Percentiles rank a stretch among this genome's conserved stretches.
phyloP scores from a whole-genome alignment of 2,888 invertebrate genomes.

The Emmelina monodactyla region DNA sequence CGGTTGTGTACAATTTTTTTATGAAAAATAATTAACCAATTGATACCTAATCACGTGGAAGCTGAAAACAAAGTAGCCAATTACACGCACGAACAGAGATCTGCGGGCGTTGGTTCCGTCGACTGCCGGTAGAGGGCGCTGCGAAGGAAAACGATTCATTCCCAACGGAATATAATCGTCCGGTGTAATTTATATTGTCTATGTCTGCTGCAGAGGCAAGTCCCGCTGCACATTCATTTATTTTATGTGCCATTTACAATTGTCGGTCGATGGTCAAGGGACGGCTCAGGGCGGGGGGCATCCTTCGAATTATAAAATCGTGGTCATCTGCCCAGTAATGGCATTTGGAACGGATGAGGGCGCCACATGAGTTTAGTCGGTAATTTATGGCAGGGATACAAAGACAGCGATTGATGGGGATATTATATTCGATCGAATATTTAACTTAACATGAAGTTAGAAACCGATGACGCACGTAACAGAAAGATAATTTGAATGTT shows the following conservation, averaged over 20 bases:
- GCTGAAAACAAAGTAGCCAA: constrained; percentile 40
- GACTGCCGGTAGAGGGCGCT: constrained; percentile 41
- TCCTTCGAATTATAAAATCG: constrained; percentile 67
- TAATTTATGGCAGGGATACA: no score
- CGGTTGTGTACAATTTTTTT: no score
- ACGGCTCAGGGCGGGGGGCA: constrained; percentile 38
- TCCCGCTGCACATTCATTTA: constrained; percentile 68
- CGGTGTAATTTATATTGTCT: constrained; percentile 68
- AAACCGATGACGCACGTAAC: no score
- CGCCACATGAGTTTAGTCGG: no score
- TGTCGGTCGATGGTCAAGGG: constrained; percentile 69
- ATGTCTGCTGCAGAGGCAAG: constrained; percentile 65
- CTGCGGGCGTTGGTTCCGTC: constrained; percentile 9
- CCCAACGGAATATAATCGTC: constrained; percentile 67
- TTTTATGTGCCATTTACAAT: constrained; percentile 70
- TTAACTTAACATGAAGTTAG: no score
- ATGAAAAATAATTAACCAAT: constrained; percentile 2
- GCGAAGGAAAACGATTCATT: constrained; percentile 63
- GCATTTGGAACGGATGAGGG: constrained; percentile 50
- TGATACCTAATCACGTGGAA: constrained; percentile 32
- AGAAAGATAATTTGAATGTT: no score
- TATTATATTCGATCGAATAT: no score
- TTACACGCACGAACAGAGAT: constrained; percentile 44
- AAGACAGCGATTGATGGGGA: no score
- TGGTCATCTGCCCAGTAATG: constrained; percentile 66